Evolutionary conservation across 2,797 vertebrate genomes (phyloP), one percentile per base, ranked within the genome.

Genomic region (Artibeus lituratus): DNA sequence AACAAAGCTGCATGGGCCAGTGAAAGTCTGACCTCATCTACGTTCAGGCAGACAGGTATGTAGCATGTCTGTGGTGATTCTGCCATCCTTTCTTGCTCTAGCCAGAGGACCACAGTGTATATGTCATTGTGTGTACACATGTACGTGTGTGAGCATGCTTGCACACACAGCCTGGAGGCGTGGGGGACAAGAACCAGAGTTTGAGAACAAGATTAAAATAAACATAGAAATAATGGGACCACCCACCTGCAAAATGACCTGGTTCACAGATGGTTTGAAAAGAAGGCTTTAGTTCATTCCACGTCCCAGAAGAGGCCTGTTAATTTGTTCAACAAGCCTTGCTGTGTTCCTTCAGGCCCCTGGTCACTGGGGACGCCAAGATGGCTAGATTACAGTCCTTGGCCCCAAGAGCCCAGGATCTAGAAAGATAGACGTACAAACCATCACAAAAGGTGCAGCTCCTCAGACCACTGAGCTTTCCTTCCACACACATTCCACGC

Each of bases 191-290:
- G 62, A 87, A 62, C 7, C 19, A 47, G 76, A 57, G 72, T 84
- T 82, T 80, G 73, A 95, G 24, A 88, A 44, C 35, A 88, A 74
- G 55, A 35, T 65, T 67, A 83, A 93, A 53, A 74, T 29, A 51
- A 62, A 42, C n/a, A 47, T 2, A 74, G 55, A 44, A 44, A 3
- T 67, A n/a, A 29, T 39, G 21, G 35, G 24, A 12, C 90, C 87
- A 37, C 15, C 47, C 22, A 51, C 9, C 14, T 83, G 44, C 47
- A 2, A 69, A 73, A 16, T 65, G 57, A 92, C 57, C 39, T 8
- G 62, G 12, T 72, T 86, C 59, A 81, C 32, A 65, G 69, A 11
- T 62, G 42, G 18, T 16, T 67, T 74, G 29, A 74, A 96, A 94
- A 59, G 0, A 7, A 29, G 47, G 35, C 12, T 59, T 81, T 76